Conservation (phyloP, 2,888 invertebrate species). For the Lumbricus terrestris region DNA sequence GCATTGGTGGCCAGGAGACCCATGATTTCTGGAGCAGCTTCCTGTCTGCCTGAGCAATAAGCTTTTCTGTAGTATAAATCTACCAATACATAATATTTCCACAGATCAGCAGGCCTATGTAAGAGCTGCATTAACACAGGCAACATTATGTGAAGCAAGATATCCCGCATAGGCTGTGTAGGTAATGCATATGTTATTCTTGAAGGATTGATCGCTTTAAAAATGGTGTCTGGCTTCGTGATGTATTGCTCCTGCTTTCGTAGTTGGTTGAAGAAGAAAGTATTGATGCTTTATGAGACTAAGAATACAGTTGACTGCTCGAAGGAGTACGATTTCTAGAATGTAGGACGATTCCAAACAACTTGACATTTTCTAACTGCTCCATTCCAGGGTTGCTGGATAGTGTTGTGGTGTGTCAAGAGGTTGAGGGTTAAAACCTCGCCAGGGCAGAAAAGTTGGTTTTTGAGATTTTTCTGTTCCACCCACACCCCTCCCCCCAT, state of each 20-base stretch:
- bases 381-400: no score
- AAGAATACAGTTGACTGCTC: no score
- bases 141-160: not conserved
- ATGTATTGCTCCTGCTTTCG: not conserved
- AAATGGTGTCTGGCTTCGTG: slow-evolving; percentile 3
- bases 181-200: not conserved
- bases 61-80: not conserved
- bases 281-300: not conserved
- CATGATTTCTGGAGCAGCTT: not conserved
- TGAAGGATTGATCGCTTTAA: not conserved
- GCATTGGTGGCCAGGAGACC: not conserved
- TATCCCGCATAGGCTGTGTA: not conserved
- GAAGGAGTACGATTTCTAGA: no score
- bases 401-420: no score
- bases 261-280: not conserved
- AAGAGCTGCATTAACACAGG: not conserved
- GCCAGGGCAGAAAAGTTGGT: no score
- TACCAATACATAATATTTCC: not conserved
- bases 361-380: no score
- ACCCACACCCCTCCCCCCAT: no score
- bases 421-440: no score
- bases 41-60: not conserved
- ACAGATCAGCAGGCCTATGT: not conserved
- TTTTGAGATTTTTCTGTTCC: no score
- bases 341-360: no score